Evolutionary conservation across 2,888 invertebrate species (phyloP), one percentile per base, ranked within the genome.

Genomic region (Pristionchus arcanus): DNA sequence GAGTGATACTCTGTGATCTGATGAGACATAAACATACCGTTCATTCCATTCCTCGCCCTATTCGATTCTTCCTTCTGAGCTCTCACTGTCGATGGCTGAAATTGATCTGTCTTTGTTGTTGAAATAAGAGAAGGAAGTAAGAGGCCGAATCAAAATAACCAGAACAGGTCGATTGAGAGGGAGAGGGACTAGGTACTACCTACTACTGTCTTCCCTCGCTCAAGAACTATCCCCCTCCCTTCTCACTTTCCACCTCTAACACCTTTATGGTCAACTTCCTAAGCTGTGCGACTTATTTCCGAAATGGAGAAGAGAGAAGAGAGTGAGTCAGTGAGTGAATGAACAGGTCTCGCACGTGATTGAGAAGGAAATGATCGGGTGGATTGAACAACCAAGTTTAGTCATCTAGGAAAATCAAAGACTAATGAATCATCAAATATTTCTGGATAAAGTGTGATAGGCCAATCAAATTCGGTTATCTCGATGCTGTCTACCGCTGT

Each of bases 51-150:
- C 13, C 93, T 89, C 81, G 92, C 81, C 87, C 93, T 85, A 53
- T 71, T 87, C 63, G 92, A 92, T 87, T 93, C 93, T 90, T 93
- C 93, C 89, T 93, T 93, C 34, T 92, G 92, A 2, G 92, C 91
- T 71, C 93, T 89, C 25, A 92, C 92, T n/a, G 93, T 93, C 53
- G 66, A 34, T 16, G 87, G 66, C 90, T 90, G 85, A 59, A 90
- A 90, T 31, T 37, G 77, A 81, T 19, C 34, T 34, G 63, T 2
- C 28, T 81, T 81, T 81, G 81, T 81, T 81, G 42, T 81, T 4
- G 15, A 49, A 81, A 28, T 28, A n/a, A 7, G 31, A 34, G 71
- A 34, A 71, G 71, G 34, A 63, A 63, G n/a, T 63, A 25, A 63
- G 74, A 42, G 74, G 37, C 37, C 7, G 37, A 74, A 74, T 74